These are phyloP conservation scores for Zootermopsis nevadensis DNA, from an alignment of 2,888 invertebrate species.

Conservation along the genomic window DNA sequence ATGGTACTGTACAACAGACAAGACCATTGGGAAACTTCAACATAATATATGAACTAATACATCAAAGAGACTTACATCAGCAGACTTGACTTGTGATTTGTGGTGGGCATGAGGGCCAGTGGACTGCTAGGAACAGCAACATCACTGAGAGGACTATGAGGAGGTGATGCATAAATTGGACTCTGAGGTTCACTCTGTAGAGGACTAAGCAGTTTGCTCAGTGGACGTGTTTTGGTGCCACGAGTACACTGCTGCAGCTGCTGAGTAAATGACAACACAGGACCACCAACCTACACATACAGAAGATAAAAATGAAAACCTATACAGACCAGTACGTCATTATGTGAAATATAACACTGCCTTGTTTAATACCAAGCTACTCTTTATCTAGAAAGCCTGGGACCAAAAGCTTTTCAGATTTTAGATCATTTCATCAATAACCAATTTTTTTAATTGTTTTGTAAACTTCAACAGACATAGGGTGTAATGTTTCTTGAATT, in stretches of 20 bases:
- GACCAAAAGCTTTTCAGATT: too few species aligned
- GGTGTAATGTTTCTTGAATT: too few species aligned
- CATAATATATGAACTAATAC: background rate
- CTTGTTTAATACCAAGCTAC: too few species aligned
- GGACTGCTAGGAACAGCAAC: constrained; percentile 53
- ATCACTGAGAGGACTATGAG: constrained; percentile 73
- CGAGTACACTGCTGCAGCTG: constrained; percentile 88
- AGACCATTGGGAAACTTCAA: background rate
- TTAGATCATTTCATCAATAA: too few species aligned
- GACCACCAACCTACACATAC: constrained; percentile 34
- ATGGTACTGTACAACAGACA: too few species aligned
- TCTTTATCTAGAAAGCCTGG: too few species aligned
- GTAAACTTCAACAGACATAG: too few species aligned
- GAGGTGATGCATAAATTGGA: constrained; percentile 85
- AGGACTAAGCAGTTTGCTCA: constrained; percentile 71
- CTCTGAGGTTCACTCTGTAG: constrained; percentile 62
- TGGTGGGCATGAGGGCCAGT: constrained; percentile 20
- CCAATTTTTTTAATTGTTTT: too few species aligned
- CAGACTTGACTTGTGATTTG: constrained; percentile 36
- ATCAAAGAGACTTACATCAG: constrained; percentile 20
- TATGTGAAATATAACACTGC: too few species aligned
- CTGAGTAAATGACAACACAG: constrained; percentile 85
- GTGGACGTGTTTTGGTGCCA: constrained; percentile 73
- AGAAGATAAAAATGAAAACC: background rate
- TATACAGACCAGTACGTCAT: too few species aligned